A percentile compares a stretch with the other conserved stretches of the same genome.
Evolutionary conservation across 2,888 invertebrate genomes (phyloP).

Genomic region (Tineola bisselliella): DNA sequence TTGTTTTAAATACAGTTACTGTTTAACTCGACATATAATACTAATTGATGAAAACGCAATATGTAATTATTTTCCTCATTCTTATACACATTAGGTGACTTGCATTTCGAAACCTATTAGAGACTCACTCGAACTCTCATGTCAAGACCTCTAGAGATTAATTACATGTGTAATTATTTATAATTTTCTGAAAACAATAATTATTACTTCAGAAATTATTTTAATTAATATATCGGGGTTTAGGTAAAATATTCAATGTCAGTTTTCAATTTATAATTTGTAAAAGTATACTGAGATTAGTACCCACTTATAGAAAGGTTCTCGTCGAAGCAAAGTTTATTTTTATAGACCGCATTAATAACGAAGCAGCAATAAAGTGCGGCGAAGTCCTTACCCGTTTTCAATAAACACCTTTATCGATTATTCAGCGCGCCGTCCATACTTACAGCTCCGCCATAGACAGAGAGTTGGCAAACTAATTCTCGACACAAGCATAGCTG

Average conservation of each 20-base stretch:
- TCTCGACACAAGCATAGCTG: constrained; percentile 68
- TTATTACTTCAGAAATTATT: neutral
- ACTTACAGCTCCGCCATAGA: constrained; percentile 67
- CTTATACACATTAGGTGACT: constrained; percentile 16
- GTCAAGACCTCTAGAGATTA: constrained; percentile 12
- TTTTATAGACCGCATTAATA: constrained; percentile 35
- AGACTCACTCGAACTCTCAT: constrained; percentile 3
- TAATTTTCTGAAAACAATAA: neutral
- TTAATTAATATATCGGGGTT: neutral
- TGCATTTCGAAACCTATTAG: constrained; percentile 16
- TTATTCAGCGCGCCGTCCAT: constrained; percentile 64
- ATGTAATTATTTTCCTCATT: constrained; percentile 8
- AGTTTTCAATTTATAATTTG: no score
- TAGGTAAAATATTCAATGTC: no score
- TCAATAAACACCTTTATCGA: constrained; percentile 69
- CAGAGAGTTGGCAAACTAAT: constrained; percentile 68
- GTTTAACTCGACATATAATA: neutral
- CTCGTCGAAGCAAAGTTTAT: neutral
- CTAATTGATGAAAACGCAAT: neutral
- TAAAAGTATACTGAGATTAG: no score
- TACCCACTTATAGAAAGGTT: neutral
- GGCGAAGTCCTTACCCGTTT: constrained; percentile 59
- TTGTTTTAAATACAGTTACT: no score
- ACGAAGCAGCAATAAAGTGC: constrained; percentile 65
- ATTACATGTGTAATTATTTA: constrained; percentile 14